Evolutionary conservation across 2,797 vertebrate genomes (phyloP).

Genomic region (Leptatherina wallacei): DNA sequence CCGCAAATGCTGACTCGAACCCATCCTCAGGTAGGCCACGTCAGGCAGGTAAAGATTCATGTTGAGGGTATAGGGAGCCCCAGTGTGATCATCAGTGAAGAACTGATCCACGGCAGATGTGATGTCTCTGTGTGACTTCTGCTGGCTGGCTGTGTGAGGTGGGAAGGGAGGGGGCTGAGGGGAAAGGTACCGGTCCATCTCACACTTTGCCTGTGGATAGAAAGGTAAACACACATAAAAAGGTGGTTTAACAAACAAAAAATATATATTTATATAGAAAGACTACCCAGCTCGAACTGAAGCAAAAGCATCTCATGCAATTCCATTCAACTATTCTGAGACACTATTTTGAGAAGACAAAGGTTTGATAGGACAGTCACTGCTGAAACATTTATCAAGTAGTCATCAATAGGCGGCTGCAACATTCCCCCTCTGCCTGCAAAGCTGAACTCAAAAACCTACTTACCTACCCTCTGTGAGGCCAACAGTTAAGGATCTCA

Average conservation of each 20-base stretch:
- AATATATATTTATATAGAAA: not conserved
- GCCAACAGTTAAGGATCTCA: constrained; percentile 66
- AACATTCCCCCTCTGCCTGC: constrained; percentile 90
- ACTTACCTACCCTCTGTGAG: constrained; percentile 46
- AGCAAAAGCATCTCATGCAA: constrained; percentile 6
- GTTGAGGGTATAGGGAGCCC: constrained; percentile 95
- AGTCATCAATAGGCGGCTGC: constrained; percentile 87
- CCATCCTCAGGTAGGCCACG: constrained; percentile 92
- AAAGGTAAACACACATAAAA: constrained; percentile 23
- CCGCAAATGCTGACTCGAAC: constrained; percentile 87
- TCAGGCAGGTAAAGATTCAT: constrained; percentile 98
- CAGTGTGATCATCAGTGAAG: constrained; percentile 87
- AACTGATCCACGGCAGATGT: constrained; percentile 90
- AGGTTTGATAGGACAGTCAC: constrained; percentile 85
- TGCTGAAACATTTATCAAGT: constrained; percentile 92
- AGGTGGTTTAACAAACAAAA: not conserved
- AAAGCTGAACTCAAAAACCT: constrained; percentile 84
- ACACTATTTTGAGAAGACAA: constrained; percentile 66
- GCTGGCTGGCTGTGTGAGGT: constrained; percentile 73
- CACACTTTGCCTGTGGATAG: constrained; percentile 89
- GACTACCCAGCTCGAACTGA: constrained; percentile 1
- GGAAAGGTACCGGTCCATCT: constrained; percentile 96
- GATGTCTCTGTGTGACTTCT: constrained; percentile 90
- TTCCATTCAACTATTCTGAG: constrained; percentile 39
- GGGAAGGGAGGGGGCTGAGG: constrained; percentile 80